Conservation (phyloP, 2,113 vertebrate species). For the Zosterops hypoxanthus region DNA sequence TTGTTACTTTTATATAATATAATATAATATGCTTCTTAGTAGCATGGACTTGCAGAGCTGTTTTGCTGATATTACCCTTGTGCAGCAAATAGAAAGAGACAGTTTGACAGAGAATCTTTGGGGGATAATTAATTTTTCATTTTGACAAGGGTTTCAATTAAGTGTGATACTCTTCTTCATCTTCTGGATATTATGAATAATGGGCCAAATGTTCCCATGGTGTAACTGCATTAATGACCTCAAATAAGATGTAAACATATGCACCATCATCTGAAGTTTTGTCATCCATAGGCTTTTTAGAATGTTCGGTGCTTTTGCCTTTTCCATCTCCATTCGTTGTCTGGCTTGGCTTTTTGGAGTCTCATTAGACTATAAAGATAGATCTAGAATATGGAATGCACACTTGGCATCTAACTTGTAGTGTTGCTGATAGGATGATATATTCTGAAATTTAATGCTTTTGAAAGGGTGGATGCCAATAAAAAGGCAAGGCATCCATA, state of each 20-base stretch:
- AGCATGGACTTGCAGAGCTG: background rate
- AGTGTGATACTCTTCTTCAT: slow-evolving; percentile 43
- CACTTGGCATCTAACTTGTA: background rate
- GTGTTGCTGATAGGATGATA: background rate
- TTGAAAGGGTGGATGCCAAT: background rate
- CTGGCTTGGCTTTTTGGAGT: background rate
- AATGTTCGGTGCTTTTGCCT: background rate
- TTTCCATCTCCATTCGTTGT: background rate
- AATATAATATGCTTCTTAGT: background rate
- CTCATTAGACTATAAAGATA: background rate
- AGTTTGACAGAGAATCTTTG: slow-evolving; percentile 67
- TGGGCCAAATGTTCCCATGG: background rate
- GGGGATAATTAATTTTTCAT: slow-evolving; percentile 50
- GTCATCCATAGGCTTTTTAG: background rate
- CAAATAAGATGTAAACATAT: background rate
- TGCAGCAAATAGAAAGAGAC: slow-evolving; percentile 50
- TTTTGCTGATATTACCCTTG: slow-evolving; percentile 19
- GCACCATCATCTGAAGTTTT: background rate
- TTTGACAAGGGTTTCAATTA: slow-evolving; percentile 64
- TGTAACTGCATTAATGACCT: slow-evolving; percentile 25
- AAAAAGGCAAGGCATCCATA: background rate
- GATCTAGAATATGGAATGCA: background rate
- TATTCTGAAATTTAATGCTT: background rate
- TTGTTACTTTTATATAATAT: slow-evolving; percentile 5
- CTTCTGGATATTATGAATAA: slow-evolving; percentile 22